Conservation (phyloP, 2,888 invertebrate genomes). For the Drosophila meridiana region DNA sequence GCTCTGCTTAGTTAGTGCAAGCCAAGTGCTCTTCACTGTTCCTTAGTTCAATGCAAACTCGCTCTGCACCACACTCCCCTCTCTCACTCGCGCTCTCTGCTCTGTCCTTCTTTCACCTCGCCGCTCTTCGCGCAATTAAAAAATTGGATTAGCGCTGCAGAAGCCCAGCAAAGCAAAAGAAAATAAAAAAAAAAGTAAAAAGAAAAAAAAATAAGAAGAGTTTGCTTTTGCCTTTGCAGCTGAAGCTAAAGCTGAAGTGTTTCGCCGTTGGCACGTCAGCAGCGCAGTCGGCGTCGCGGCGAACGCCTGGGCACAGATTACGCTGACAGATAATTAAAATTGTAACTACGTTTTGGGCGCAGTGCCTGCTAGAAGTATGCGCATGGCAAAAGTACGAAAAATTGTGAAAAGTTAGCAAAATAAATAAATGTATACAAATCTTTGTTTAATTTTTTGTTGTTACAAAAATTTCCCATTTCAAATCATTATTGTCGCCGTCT, state of each 20-base stretch:
- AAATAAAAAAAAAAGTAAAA: constrained; percentile 11
- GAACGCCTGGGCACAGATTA: constrained; percentile 68
- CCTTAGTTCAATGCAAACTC: constrained; percentile 21
- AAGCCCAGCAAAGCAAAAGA: constrained; percentile 44
- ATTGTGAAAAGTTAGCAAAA: neutral
- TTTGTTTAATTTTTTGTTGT: neutral
- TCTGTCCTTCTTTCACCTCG: neutral
- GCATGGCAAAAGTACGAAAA: neutral
- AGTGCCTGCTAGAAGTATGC: constrained; percentile 49
- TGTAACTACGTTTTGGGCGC: constrained; percentile 69
- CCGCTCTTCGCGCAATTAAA: constrained; percentile 63
- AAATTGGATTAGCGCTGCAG: constrained; percentile 73
- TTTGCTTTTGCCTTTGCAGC: constrained; percentile 32
- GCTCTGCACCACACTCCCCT: constrained; percentile 3
- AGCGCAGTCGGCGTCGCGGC: constrained; percentile 41
- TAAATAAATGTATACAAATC: neutral
- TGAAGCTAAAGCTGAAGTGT: constrained; percentile 65
- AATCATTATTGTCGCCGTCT: neutral
- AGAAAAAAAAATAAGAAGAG: constrained; percentile 37
- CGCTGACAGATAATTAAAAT: constrained; percentile 79
- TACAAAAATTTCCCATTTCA: neutral
- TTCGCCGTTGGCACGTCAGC: constrained; percentile 70
- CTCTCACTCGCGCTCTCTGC: neutral
- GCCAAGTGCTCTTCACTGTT: constrained; percentile 69
- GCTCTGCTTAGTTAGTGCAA: constrained; percentile 29